Conservation (phyloP, 2,888 invertebrate genomes). For the Tryphoninae sp. region DNA sequence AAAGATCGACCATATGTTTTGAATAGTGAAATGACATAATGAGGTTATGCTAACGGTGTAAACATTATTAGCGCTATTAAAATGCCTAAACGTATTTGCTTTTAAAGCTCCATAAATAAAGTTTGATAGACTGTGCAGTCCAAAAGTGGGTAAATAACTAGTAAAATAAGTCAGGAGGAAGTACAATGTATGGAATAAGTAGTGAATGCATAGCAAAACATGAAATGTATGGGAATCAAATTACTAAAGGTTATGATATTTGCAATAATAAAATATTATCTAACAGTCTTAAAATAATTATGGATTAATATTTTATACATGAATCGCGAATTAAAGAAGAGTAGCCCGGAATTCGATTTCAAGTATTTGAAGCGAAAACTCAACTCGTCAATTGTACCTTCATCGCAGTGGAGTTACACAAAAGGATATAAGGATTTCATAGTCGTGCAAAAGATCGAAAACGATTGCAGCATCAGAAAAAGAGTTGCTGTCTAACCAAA, state of each 20-base stretch:
- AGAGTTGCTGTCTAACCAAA: too few relatives aligned
- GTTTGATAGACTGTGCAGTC: neutral
- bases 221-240: slow-evolving; percentile 1
- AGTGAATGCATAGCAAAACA: neutral
- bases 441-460: too few relatives aligned
- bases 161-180: neutral
- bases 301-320: neutral
- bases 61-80: neutral
- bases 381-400: too few relatives aligned
- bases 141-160: neutral
- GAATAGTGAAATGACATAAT: too few relatives aligned
- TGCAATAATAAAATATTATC: neutral
- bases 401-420: too few relatives aligned
- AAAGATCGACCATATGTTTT: too few relatives aligned
- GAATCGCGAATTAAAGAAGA: neutral
- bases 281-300: neutral
- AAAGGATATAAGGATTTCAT: too few relatives aligned
- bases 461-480: too few relatives aligned
- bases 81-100: neutral
- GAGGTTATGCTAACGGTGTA: too few relatives aligned
- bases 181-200: neutral
- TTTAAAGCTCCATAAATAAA: neutral
- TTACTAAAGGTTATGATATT: slow-evolving; percentile 8
- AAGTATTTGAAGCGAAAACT: too few relatives aligned
- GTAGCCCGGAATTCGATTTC: neutral